phyloP scores from a whole-genome alignment of 2,888 invertebrate genomes.

The Latrodectus elegans region DNA sequence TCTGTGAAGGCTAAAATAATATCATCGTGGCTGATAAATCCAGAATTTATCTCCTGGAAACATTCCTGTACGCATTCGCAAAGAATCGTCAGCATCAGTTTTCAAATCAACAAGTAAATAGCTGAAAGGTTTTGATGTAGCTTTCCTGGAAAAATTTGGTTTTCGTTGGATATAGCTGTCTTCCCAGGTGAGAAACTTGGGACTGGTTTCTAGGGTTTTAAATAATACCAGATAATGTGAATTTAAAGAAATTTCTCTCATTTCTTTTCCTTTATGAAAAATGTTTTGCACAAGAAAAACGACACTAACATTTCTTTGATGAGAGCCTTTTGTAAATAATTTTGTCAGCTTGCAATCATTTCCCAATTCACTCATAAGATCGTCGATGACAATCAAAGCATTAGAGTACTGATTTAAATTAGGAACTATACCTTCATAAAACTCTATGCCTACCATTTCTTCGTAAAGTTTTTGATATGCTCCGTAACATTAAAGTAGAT shows the following conservation, averaged over 20 bases:
- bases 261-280: conserved; percentile 10
- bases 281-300: conserved; percentile 48
- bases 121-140: conserved; percentile 20
- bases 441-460: not conserved
- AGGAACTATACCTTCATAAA: conserved; percentile 5
- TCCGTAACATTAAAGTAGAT: conserved; percentile 40
- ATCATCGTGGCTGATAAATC: not conserved
- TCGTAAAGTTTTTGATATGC: conserved; percentile 23
- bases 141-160: conserved; percentile 16
- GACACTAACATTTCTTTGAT: conserved; percentile 34
- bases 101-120: not conserved
- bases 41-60: conserved; percentile 8
- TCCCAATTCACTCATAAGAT: conserved; percentile 30
- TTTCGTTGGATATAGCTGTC: conserved; percentile 24
- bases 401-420: conserved; percentile 2
- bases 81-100: not conserved
- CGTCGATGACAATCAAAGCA: conserved; percentile 32
- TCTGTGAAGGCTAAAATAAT: not conserved
- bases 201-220: conserved; percentile 34
- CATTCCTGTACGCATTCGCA: not conserved
- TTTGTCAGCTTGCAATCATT: conserved; percentile 25
- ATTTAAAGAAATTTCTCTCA: conserved; percentile 51
- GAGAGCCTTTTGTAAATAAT: conserved; percentile 43
- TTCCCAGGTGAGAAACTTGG: conserved; percentile 22
- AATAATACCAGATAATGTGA: conserved; percentile 39